phyloP scores from a whole-genome alignment of 2,888 invertebrate species.

The Tetramorium bicarinatum region DNA sequence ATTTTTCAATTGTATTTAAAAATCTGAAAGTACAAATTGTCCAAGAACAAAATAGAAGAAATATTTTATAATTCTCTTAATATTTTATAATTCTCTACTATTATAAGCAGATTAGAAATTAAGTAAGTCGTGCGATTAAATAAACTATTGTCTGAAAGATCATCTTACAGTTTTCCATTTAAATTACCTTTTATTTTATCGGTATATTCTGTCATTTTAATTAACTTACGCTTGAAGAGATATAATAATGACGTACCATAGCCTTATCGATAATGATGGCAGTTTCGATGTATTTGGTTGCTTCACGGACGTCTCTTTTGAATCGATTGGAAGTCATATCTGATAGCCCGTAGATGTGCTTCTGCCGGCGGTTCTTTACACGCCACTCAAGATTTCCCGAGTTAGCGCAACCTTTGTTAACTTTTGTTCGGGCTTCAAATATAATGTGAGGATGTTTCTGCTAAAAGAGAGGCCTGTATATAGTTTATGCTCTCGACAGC shows the following conservation, averaged over 20 bases:
- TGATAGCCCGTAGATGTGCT: conserved; percentile 87
- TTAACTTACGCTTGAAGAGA: not conserved
- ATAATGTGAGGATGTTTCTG: conserved; percentile 99
- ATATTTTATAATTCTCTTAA: not conserved
- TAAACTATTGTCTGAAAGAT: not conserved
- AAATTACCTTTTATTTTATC: not conserved
- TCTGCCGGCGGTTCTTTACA: conserved; percentile 89
- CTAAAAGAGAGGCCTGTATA: conserved; percentile 90
- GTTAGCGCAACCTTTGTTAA: conserved; percentile 97
- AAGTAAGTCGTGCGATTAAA: not conserved
- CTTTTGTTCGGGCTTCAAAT: conserved; percentile 97
- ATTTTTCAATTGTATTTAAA: not conserved
- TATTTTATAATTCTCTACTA: not conserved
- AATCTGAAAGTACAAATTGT: not conserved
- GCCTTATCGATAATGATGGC: conserved; percentile 98
- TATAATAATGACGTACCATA: conserved; percentile 89
- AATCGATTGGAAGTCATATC: conserved; percentile 85
- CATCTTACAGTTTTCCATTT: not conserved
- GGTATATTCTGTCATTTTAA: not conserved
- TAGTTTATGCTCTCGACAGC: conserved; percentile 75
- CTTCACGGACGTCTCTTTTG: conserved; percentile 94
- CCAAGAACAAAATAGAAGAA: not conserved
- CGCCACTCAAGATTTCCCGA: conserved; percentile 92
- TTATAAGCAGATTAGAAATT: not conserved
- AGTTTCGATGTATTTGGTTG: conserved; percentile 98